phyloP scores from a whole-genome alignment of 2,888 invertebrate species.

The Drosophila imparisetae region DNA sequence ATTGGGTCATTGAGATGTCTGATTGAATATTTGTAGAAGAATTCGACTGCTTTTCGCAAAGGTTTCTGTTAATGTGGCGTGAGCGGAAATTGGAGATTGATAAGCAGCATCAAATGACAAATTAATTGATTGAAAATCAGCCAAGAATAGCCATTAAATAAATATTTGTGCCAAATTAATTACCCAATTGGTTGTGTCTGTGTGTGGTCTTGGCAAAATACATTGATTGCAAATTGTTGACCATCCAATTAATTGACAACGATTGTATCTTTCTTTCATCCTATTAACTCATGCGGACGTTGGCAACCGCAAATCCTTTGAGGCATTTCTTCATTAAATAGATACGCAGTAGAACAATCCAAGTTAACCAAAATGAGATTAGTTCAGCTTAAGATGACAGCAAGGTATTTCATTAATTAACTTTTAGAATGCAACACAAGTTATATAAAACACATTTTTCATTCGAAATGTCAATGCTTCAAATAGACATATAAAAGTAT shows the following conservation, averaged over 20 bases:
- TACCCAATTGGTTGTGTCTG: conserved; percentile 24
- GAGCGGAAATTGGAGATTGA: conserved; percentile 55
- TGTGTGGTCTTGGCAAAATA: conserved; percentile 11
- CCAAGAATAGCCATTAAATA: conserved; percentile 35
- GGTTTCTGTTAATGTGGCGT: conserved; percentile 14
- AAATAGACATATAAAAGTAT: neutral
- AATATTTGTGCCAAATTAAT: conserved; percentile 35
- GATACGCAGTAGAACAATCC: neutral
- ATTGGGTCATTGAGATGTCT: conserved; percentile 46
- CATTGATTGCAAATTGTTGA: conserved; percentile 31
- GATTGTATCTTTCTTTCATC: conserved; percentile 25
- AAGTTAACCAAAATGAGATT: neutral
- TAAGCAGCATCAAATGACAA: conserved; percentile 68
- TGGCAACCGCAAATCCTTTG: conserved; percentile 5
- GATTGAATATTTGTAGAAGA: conserved; percentile 29
- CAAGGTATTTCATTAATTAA: neutral
- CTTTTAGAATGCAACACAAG: neutral
- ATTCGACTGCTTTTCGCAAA: conserved; percentile 1
- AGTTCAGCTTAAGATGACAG: neutral
- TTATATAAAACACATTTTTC: neutral
- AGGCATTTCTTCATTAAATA: neutral
- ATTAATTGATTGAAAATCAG: conserved; percentile 65
- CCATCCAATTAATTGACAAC: conserved; percentile 39
- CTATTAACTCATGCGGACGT: conserved; percentile 7
- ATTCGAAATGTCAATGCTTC: neutral